Conservation (phyloP, 2,888 invertebrate genomes). For the Coelopa pilipes region DNA sequence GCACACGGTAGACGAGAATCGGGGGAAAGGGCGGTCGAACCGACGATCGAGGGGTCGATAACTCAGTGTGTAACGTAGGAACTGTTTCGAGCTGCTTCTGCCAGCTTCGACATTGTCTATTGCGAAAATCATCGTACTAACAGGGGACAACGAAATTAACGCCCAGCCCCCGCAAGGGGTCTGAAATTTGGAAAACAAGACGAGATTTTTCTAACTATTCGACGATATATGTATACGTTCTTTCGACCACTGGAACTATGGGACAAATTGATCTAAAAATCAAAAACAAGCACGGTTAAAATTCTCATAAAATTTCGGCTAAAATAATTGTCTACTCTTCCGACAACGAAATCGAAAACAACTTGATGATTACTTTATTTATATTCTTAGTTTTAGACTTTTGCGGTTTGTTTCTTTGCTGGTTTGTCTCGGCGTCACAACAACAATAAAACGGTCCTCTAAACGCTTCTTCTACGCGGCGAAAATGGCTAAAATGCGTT, state of each 20-base stretch:
- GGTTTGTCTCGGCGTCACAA: not conserved
- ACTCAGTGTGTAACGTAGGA: conserved; percentile 30
- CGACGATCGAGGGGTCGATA: not conserved
- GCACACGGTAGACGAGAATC: not conserved
- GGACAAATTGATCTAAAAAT: conserved; percentile 11
- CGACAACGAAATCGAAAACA: not conserved
- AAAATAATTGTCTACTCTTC: not conserved
- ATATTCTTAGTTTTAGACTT: not conserved
- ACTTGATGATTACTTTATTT: conserved; percentile 3
- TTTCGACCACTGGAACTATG: not conserved
- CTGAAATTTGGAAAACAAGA: conserved; percentile 2
- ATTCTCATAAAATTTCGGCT: conserved; percentile 6
- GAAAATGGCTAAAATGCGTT: not conserved
- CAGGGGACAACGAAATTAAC: conserved; percentile 8
- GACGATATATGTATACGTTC: not conserved
- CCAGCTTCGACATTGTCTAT: conserved; percentile 23
- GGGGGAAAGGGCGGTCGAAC: too few relatives aligned
- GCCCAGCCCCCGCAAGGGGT: not conserved
- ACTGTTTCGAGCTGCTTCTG: conserved; percentile 26
- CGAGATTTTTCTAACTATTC: conserved; percentile 17
- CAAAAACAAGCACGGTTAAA: conserved; percentile 35
- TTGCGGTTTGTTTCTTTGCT: not conserved
- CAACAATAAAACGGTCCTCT: conserved; percentile 12
- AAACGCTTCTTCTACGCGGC: not conserved
- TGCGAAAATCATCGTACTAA: not conserved